These are phyloP conservation scores for Homarus americanus DNA, from an alignment of 1,140 invertebrate species.

Conservation along the genomic window DNA sequence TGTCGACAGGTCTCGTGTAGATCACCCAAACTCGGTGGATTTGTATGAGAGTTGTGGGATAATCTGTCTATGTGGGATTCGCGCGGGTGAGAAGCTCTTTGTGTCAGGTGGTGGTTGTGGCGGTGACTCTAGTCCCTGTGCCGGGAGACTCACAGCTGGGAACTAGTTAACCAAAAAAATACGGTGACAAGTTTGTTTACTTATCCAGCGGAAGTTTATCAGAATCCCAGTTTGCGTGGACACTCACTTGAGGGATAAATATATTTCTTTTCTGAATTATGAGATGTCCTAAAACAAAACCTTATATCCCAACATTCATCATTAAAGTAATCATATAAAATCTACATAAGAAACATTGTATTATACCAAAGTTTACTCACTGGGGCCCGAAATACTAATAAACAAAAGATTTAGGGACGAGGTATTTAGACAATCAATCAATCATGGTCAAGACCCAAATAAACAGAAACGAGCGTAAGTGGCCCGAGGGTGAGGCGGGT, in stretches of 20 bases:
- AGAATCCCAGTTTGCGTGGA: neutral
- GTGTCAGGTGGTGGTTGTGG: neutral
- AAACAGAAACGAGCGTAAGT: constrained; percentile 17
- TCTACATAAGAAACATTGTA: neutral
- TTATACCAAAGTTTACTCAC: neutral
- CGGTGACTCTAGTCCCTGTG: neutral
- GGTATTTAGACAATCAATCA: constrained; percentile 45
- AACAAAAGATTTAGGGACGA: neutral
- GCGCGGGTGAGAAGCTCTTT: neutral
- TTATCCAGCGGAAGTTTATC: neutral
- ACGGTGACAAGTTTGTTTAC: neutral
- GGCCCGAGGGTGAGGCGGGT: neutral
- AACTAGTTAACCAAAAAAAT: neutral
- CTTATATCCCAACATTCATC: neutral
- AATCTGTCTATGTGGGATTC: neutral
- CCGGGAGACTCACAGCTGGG: neutral
- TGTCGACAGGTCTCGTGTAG: constrained; percentile 70
- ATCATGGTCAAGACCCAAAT: constrained; percentile 42
- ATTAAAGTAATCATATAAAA: neutral
- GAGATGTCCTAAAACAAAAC: neutral
- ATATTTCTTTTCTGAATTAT: neutral
- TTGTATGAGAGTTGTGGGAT: constrained; percentile 23
- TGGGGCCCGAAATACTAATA: constrained; percentile 8
- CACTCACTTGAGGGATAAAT: neutral
- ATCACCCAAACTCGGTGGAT: constrained; percentile 63